phyloP scores from a whole-genome alignment of 2,888 invertebrate species.

The Elegia similella region DNA sequence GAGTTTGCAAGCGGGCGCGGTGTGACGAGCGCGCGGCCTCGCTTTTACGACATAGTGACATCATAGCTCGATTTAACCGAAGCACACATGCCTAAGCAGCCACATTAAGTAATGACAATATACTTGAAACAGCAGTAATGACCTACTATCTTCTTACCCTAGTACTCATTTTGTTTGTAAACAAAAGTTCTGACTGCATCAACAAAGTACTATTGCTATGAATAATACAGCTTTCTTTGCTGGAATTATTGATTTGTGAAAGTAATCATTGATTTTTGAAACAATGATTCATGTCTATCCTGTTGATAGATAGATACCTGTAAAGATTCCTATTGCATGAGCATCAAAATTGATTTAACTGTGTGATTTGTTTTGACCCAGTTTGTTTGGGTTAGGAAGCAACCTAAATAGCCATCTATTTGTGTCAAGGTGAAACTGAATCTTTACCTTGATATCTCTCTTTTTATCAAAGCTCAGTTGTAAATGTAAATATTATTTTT shows the following conservation, averaged over 20 bases:
- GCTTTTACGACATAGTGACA: slow-evolving; percentile 79
- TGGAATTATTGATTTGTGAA: neutral
- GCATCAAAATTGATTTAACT: neutral
- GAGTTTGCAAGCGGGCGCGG: slow-evolving; percentile 63
- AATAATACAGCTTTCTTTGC: no score
- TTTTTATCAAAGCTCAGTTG: neutral
- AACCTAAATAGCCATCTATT: slow-evolving; percentile 40
- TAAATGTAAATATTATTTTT: neutral
- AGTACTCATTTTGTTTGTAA: slow-evolving; percentile 32
- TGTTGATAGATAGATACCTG: neutral
- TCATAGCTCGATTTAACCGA: slow-evolving; percentile 72
- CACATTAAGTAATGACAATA: slow-evolving; percentile 27
- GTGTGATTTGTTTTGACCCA: slow-evolving; percentile 5
- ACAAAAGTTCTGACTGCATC: slow-evolving; percentile 23
- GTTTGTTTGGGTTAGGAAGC: slow-evolving; percentile 18
- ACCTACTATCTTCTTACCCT: neutral
- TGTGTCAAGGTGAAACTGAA: slow-evolving; percentile 50
- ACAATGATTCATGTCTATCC: neutral
- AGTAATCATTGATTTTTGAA: neutral
- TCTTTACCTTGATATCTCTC: slow-evolving; percentile 14
- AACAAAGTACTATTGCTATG: neutral
- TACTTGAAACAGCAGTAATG: slow-evolving; percentile 16
- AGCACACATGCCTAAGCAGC: slow-evolving; percentile 44
- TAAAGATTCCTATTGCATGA: neutral
- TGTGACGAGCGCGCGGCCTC: slow-evolving; percentile 74